Base-by-base conservation (phyloP, 2,888 invertebrate species). In the Ichneumoninae sp. region DNA sequence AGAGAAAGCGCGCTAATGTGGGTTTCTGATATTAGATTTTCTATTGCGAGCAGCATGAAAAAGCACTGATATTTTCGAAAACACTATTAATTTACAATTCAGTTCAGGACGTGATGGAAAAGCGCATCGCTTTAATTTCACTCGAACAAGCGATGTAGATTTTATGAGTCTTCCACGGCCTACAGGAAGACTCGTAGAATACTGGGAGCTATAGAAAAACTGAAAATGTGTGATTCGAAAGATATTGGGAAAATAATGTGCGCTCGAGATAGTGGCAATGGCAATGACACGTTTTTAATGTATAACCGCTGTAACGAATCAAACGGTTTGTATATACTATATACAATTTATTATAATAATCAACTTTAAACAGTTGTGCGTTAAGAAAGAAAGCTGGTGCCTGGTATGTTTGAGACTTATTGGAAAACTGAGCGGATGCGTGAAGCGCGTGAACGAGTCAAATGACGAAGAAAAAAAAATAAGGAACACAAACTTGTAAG, bases 321-420 rank as follows among this genome's bases (percentile, higher is more conserved):
- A 89, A 88, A 89, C 89, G 87, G 88, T 90, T 90, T 90, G 89
- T 89, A 90, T 89, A 90, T 91, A 90, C 85, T 90, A 89, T 89
- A 90, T 90, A 90, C 89, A 88, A 89, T 88, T 87, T 89, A 89
- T 83, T 87, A 88, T 78, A 79, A 78, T 88, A 88, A 87, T 87
- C 87, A 75, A 88, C 75, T 71, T 86, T 84, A 83, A 88, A 85
- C 54, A 80, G 82, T 81, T 81, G 78, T 60, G 79, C 65, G 76
- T 79, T 83, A 82, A 79, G 54, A 68, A 80, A 68, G 75, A 26
- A 30, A 72, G 65, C 75, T 70, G 36, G 74, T 47, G 33, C 33
- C 62, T 78, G 74, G 72, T 72, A 54, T 79, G 76, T 78, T 47
- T 72, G 74, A 69, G 36, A 62, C 68, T 50, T 36, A 50, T 50